Conservation (phyloP, 2,113 vertebrate species). For the Nerophis ophidion region DNA sequence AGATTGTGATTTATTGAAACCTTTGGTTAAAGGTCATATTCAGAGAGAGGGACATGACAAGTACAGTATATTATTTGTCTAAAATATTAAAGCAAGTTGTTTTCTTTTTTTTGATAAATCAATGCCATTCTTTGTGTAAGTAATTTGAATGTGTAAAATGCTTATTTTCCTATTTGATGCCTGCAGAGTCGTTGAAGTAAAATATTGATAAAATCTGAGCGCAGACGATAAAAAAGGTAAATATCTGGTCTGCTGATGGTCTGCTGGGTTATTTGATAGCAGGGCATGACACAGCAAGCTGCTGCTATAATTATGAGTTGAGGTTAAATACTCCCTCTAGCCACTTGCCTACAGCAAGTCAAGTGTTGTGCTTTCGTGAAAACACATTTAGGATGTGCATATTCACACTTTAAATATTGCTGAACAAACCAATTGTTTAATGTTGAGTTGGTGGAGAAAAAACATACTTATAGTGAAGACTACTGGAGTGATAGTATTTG, state of each 20-base stretch:
- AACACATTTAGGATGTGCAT: neutral
- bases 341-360: constrained; percentile 5
- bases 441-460: too few relatives aligned
- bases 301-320: constrained; percentile 36
- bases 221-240: constrained; percentile 21
- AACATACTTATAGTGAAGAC: too few relatives aligned
- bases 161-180: constrained; percentile 25
- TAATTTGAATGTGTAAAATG: neutral
- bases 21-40: too few relatives aligned
- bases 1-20: too few relatives aligned
- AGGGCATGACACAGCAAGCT: constrained; percentile 6
- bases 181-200: constrained; percentile 8
- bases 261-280: constrained; percentile 20
- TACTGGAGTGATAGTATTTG: too few relatives aligned
- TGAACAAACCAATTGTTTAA: too few relatives aligned
- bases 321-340: constrained; percentile 1
- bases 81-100: too few relatives aligned
- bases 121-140: too few relatives aligned
- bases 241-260: constrained; percentile 17
- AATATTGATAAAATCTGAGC: constrained; percentile 17
- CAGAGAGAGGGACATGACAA: too few relatives aligned
- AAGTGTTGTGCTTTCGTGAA: constrained; percentile 23
- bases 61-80: too few relatives aligned
- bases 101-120: too few relatives aligned
- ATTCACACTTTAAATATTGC: too few relatives aligned